Conservation (phyloP, 1,140 invertebrate genomes). For the Hormaphis cornu region DNA sequence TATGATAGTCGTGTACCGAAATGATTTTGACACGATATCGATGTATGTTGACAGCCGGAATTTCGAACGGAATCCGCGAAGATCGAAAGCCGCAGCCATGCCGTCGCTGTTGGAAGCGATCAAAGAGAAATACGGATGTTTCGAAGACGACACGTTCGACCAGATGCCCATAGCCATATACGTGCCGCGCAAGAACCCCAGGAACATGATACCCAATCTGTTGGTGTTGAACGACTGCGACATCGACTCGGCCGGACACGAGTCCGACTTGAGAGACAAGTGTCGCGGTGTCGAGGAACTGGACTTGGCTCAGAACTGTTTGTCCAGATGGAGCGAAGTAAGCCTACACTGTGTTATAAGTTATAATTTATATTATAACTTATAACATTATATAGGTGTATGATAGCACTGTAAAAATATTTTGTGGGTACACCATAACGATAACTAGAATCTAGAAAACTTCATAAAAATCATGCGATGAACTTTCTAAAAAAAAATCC, state of each 20-base stretch:
- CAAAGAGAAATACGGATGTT: slow-evolving; percentile 69
- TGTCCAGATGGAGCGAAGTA: slow-evolving; percentile 75
- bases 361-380: not conserved
- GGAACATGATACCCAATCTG: slow-evolving; percentile 66
- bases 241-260: slow-evolving; percentile 75
- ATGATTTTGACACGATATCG: too few relatives aligned
- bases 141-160: slow-evolving; percentile 44
- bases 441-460: too few relatives aligned
- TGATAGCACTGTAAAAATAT: too few relatives aligned
- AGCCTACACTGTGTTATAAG: slow-evolving; percentile 33
- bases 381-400: too few relatives aligned
- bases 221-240: slow-evolving; percentile 81
- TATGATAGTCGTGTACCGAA: too few relatives aligned
- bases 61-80: not conserved
- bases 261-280: slow-evolving; percentile 62
- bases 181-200: slow-evolving; percentile 68
- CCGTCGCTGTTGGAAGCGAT: slow-evolving; percentile 74
- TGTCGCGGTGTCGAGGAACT: slow-evolving; percentile 78
- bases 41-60: not conserved
- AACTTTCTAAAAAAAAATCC: too few relatives aligned
- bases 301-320: slow-evolving; percentile 80
- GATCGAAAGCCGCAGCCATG: slow-evolving; percentile 45
- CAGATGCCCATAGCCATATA: slow-evolving; percentile 62
- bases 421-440: too few relatives aligned
- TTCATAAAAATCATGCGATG: too few relatives aligned